These are phyloP conservation scores for Leptinotarsa texana DNA, from an alignment of 1,140 invertebrate genomes.

Conservation along the genomic window DNA sequence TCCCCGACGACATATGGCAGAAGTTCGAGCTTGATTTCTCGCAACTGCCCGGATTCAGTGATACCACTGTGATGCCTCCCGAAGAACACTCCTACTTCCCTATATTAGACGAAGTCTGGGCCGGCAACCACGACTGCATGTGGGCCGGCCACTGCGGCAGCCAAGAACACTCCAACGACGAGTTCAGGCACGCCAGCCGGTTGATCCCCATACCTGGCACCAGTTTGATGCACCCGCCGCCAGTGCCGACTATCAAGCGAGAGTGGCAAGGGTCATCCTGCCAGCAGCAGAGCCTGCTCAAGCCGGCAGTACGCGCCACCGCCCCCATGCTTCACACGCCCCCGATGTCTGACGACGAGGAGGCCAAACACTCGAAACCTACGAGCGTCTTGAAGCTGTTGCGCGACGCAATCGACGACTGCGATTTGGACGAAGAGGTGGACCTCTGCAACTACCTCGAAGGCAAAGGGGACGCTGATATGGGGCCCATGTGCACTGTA, in stretches of 20 bases:
- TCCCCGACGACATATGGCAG: conserved; percentile 51
- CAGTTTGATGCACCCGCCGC: conserved; percentile 30
- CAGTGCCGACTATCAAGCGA: conserved; percentile 31
- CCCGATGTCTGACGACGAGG: conserved; percentile 55
- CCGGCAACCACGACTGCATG: conserved; percentile 69
- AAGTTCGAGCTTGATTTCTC: conserved; percentile 47
- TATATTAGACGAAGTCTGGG: conserved; percentile 31
- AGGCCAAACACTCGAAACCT: conserved; percentile 35
- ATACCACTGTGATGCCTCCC: conserved; percentile 12
- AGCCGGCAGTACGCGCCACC: conserved; percentile 35
- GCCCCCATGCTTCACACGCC: conserved; percentile 50
- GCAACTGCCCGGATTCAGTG: conserved; percentile 30
- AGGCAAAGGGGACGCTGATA: conserved; percentile 49
- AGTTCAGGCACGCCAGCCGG: conserved; percentile 38
- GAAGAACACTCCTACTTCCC: conserved; percentile 13
- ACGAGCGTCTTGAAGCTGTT: conserved; percentile 41
- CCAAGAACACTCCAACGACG: conserved; percentile 56
- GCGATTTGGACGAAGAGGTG: conserved; percentile 40
- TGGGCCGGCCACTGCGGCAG: conserved; percentile 66
- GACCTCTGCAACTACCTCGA: conserved; percentile 44
- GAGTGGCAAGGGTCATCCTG: conserved; percentile 13
- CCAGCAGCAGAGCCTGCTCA: conserved; percentile 41
- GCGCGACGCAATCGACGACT: conserved; percentile 44
- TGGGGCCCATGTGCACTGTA: conserved; percentile 47
- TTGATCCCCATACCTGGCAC: conserved; percentile 23